Percentiles rank a stretch among this genome's conserved stretches.
These are phyloP conservation scores for Malurus melanocephalus DNA, from an alignment of 2,113 vertebrate species.

Conservation along the genomic window DNA sequence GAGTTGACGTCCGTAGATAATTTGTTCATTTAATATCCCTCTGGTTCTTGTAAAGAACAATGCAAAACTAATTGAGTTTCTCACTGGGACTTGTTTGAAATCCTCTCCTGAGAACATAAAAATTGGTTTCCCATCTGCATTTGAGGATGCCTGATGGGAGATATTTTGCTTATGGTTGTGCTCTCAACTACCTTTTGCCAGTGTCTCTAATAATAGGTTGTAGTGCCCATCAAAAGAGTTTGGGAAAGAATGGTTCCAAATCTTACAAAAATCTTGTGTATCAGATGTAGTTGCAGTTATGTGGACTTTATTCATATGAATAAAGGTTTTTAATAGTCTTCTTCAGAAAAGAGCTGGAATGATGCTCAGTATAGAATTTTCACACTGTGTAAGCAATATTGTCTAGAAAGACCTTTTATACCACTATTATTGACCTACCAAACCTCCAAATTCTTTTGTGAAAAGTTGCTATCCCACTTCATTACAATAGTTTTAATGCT, in stretches of 20 bases:
- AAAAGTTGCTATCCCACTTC: constrained; percentile 13
- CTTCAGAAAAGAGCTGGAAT: background rate
- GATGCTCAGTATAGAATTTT: background rate
- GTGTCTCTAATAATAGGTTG: background rate
- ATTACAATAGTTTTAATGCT: constrained; percentile 22
- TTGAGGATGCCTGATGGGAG: constrained; percentile 14
- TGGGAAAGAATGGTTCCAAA: constrained; percentile 6
- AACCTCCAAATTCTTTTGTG: constrained; percentile 9
- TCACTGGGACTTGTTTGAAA: background rate
- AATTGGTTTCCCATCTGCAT: constrained; percentile 53
- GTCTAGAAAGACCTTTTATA: constrained; percentile 34
- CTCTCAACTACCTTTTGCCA: background rate
- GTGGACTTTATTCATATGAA: background rate
- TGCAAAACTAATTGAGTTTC: constrained; percentile 12
- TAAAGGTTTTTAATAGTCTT: background rate
- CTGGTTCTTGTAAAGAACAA: background rate
- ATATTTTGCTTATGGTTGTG: constrained; percentile 23
- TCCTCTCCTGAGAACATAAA: constrained; percentile 27
- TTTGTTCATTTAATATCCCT: constrained; percentile 22
- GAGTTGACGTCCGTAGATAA: background rate
- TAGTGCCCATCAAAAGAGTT: background rate
- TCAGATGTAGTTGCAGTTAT: background rate
- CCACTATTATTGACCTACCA: background rate
- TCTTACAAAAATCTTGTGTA: background rate
- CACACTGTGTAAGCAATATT: background rate